These are phyloP conservation scores for Tachycineta bicolor DNA, from an alignment of 2,113 vertebrate genomes.

Conservation along the genomic window DNA sequence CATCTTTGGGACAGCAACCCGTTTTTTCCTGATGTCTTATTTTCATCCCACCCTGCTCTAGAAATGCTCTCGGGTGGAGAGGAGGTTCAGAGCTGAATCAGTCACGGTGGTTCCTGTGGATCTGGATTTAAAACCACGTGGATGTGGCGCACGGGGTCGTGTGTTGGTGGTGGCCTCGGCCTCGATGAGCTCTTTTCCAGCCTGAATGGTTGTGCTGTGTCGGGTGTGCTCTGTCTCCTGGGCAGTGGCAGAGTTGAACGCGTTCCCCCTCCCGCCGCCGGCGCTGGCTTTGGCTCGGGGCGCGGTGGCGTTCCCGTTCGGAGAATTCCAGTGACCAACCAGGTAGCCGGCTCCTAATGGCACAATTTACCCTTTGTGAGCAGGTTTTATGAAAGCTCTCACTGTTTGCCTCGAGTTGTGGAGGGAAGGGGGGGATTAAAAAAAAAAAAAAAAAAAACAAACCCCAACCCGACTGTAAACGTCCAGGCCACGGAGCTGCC, in stretches of 20 bases:
- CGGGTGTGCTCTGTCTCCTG: neutral
- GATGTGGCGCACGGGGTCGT: rapidly evolving
- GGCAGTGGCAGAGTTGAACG: neutral
- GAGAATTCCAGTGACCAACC: slow-evolving; percentile 32
- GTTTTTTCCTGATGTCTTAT: neutral
- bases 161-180: neutral
- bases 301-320: neutral
- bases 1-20: neutral
- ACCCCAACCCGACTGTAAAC: neutral
- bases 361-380: slow-evolving; percentile 72
- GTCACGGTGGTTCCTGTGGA: rapidly evolving
- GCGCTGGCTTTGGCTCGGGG: neutral
- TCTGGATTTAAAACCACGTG: neutral
- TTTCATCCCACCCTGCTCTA: neutral
- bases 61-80: neutral
- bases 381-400: slow-evolving; percentile 45
- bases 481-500: slow-evolving; percentile 35
- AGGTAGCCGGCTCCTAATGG: slow-evolving; percentile 41
- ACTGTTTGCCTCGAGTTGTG: slow-evolving; percentile 53
- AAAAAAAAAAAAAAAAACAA: neutral
- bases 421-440: neutral
- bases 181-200: neutral
- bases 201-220: rapidly evolving
- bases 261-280: neutral
- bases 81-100: neutral